These are phyloP conservation scores for Lapara coniferarum DNA, from an alignment of 2,888 invertebrate species.

Conservation along the genomic window DNA sequence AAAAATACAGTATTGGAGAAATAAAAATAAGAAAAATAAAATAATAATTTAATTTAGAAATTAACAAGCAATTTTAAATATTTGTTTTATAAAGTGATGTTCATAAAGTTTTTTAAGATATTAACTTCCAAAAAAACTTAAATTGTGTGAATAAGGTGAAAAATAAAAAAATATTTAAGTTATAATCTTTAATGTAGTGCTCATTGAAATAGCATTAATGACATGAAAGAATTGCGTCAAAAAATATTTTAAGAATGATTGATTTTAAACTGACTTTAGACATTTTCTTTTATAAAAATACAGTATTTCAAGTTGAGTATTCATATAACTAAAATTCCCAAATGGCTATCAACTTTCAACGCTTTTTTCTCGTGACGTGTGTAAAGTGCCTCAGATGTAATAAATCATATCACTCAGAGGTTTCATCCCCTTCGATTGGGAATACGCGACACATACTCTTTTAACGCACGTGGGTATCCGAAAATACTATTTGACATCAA, in stretches of 20 bases:
- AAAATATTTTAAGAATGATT: neutral
- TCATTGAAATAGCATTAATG: neutral
- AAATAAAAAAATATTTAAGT: neutral
- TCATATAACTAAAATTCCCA: neutral
- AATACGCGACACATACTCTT: constrained; percentile 9
- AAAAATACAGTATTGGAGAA: too few relatives aligned
- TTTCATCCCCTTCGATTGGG: constrained; percentile 34
- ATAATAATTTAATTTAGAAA: too few relatives aligned
- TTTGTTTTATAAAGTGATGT: too few relatives aligned
- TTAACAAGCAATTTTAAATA: too few relatives aligned
- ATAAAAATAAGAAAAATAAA: too few relatives aligned
- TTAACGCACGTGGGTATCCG: neutral
- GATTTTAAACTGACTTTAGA: neutral
- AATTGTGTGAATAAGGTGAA: too few relatives aligned
- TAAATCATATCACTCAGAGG: constrained; percentile 39
- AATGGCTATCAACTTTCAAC: neutral
- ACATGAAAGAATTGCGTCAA: neutral
- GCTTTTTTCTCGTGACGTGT: constrained; percentile 1
- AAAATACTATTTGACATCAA: neutral
- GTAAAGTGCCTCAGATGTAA: constrained; percentile 36
- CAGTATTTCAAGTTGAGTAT: too few relatives aligned
- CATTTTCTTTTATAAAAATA: neutral
- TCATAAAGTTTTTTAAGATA: too few relatives aligned
- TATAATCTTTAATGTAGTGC: neutral
- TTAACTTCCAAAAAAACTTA: too few relatives aligned